Evolutionary conservation across 2,888 invertebrate genomes (phyloP).

Genomic region (Meghimatium bilineatum): DNA sequence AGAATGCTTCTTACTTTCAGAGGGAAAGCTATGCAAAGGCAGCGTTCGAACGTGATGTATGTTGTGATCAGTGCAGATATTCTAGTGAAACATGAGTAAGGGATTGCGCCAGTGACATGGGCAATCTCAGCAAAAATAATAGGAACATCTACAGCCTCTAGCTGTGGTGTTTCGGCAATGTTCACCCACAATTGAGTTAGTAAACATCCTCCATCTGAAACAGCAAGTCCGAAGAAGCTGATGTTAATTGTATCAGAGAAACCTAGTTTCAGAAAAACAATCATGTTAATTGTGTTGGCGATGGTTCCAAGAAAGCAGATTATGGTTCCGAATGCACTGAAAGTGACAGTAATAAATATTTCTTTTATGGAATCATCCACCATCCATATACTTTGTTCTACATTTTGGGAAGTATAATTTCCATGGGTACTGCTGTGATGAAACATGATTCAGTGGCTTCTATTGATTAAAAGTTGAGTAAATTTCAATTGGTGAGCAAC

Average conservation of each 20-base stretch:
- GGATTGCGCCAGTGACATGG: conserved; percentile 3
- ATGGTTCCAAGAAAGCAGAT: conserved; percentile 17
- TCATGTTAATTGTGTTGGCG: conserved; percentile 17
- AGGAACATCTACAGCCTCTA: background rate
- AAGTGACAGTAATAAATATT: background rate
- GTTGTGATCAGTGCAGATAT: conserved; percentile 20
- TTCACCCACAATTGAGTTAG: conserved; percentile 27
- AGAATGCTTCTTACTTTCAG: conserved; percentile 22
- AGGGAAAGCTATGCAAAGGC: conserved; percentile 24
- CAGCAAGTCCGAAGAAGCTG: conserved; percentile 26
- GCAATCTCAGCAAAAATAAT: background rate
- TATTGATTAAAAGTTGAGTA: background rate
- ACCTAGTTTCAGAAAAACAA: conserved; percentile 18
- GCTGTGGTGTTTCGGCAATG: conserved; percentile 14
- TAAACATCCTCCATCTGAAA: conserved; percentile 23
- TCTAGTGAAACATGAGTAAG: conserved; percentile 25
- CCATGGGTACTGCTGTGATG: background rate
- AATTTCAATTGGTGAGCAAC: background rate
- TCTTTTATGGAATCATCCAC: conserved; percentile 3
- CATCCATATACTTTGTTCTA: background rate
- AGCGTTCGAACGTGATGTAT: conserved; percentile 35
- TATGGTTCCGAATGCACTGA: background rate
- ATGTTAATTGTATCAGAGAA: conserved; percentile 24
- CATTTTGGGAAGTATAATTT: background rate
- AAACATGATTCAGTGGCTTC: background rate